Base-by-base conservation (phyloP, 1,140 invertebrate genomes). In the Ctenoplectra terminalis region DNA sequence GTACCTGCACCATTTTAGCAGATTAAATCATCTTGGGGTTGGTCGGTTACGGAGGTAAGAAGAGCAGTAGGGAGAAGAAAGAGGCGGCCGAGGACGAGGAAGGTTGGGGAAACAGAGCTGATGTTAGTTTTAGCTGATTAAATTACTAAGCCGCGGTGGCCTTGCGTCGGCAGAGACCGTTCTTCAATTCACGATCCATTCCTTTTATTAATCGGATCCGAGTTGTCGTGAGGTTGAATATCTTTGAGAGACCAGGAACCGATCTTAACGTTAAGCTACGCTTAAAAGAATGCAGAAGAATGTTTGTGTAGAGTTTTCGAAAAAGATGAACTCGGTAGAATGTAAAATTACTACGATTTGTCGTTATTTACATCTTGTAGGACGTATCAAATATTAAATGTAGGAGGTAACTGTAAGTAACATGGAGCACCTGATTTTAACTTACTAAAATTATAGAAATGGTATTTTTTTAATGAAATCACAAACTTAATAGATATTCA, bases 81-180 rank as follows among this genome's bases (percentile, higher is more conserved):
- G 82, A 88, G 87, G 86, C 82, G 87, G 73, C 72, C 81, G 72
- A 76, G 86, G 83, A 83, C 60, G 87, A 84, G 82, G 82, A 78
- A 84, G 87, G 86, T 86, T 77, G 88, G 78, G 73, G 87, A 87
- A 89, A 88, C 85, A 91, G 84, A 86, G 87, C 76, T 83, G 90
- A 92, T 93, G 93, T 93, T 94, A 94, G 93, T 93, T 94, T 94
- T 94, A 93, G 92, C 92, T 93, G 93, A 94, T 94, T 93, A 94
- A 93, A 94, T 94, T 93, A 93, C 92, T 93, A 93, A 93, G 91
- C 91, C 91, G 88, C 87, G 87, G 88, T 88, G 89, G 89, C 87
- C 90, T 91, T 93, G 92, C 92, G 84, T 85, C 78, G 84, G 88
- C 92, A 92, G 87, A 91, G 88, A 88, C 90, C 89, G 83, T 88